phyloP scores from a whole-genome alignment of 2,797 vertebrate species.

The Hippopotamyrus pictus region DNA sequence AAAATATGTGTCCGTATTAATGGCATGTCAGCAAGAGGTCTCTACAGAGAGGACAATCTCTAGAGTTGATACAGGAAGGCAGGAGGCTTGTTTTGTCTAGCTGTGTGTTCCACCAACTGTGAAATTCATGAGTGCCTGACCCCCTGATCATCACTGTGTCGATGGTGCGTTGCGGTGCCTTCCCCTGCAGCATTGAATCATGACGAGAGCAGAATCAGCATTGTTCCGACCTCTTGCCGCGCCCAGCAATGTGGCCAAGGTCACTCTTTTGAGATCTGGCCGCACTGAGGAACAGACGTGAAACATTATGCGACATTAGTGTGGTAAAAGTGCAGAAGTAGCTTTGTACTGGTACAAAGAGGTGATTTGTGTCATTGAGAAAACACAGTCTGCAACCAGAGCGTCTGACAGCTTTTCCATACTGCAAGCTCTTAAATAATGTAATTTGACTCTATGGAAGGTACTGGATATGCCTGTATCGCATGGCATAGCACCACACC shows the following conservation, averaged over 20 bases:
- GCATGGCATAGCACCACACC: background rate
- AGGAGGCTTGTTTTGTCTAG: background rate
- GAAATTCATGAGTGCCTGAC: constrained; percentile 16
- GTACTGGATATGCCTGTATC: constrained; percentile 4
- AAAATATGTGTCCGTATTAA: background rate
- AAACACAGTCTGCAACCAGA: background rate
- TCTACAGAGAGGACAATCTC: background rate
- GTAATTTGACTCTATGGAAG: constrained; percentile 1
- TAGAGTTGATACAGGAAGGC: background rate
- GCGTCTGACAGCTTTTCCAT: background rate
- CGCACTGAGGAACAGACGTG: background rate
- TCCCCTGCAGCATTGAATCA: constrained; percentile 12
- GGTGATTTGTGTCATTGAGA: background rate
- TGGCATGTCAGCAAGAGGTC: background rate
- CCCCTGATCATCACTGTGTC: constrained; percentile 8
- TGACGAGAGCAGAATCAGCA: constrained; percentile 22
- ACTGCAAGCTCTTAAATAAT: constrained; percentile 4
- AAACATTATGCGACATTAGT: background rate
- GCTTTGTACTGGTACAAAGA: background rate
- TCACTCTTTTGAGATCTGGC: constrained; percentile 7
- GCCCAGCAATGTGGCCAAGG: background rate
- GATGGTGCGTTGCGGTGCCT: constrained; percentile 26
- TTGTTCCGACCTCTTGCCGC: constrained; percentile 21
- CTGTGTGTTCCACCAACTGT: background rate
- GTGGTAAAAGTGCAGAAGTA: background rate